A percentile compares a stretch with the other conserved stretches of the same genome.
Evolutionary conservation across 1,140 invertebrate species (phyloP).

Genomic region (Aphelinus certus): DNA sequence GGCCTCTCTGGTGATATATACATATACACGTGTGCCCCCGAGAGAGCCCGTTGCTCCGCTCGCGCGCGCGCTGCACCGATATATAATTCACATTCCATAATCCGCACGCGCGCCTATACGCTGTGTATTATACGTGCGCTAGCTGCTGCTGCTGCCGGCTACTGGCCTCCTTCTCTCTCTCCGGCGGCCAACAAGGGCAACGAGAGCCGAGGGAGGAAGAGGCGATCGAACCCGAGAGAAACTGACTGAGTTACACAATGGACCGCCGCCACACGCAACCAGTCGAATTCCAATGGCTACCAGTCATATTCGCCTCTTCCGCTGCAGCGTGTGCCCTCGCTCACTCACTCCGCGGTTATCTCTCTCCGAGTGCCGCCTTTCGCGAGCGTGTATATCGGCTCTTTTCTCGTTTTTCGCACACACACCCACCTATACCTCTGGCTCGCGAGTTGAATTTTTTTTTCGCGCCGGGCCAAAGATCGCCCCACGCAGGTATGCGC

Average conservation of each 20-base stretch:
- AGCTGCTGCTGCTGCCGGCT: too few relatives aligned
- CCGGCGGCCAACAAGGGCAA: slow-evolving; percentile 18
- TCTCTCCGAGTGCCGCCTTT: too few relatives aligned
- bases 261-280: not conserved
- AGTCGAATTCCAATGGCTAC: slow-evolving; percentile 30
- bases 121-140: too few relatives aligned
- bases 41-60: not conserved
- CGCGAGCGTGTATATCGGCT: too few relatives aligned
- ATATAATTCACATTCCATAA: slow-evolving; percentile 39
- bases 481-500: too few relatives aligned
- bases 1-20: too few relatives aligned
- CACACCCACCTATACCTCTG: too few relatives aligned
- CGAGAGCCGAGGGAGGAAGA: too few relatives aligned
- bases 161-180: not conserved
- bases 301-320: slow-evolving; percentile 23
- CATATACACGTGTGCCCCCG: too few relatives aligned
- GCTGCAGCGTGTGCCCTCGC: too few relatives aligned
- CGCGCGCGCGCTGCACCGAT: not conserved
- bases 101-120: slow-evolving; percentile 3
- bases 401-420: too few relatives aligned
- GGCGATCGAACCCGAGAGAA: not conserved
- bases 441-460: not conserved
- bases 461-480: not conserved
- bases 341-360: too few relatives aligned
- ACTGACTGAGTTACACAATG: slow-evolving; percentile 28